A percentile compares a stretch with the other conserved stretches of the same genome.
These are phyloP conservation scores for Philonicus albiceps DNA, from an alignment of 2,888 invertebrate genomes.

Conservation along the genomic window DNA sequence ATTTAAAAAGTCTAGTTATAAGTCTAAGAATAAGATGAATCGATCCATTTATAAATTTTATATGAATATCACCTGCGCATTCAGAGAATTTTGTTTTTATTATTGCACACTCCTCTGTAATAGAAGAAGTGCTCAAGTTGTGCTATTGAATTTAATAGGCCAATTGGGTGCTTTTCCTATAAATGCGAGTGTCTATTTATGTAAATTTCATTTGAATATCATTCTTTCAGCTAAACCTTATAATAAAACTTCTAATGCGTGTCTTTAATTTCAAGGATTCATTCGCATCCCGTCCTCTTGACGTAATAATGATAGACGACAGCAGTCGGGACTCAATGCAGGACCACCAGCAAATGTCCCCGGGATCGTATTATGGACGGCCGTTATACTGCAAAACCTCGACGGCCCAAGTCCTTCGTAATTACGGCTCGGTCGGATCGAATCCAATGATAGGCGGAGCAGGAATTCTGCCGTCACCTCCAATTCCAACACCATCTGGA, in stretches of 20 bases:
- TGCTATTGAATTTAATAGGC: not conserved
- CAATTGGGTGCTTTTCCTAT: not conserved
- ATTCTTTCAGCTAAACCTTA: not conserved
- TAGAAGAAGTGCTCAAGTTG: not conserved
- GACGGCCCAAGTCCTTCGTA: conserved; percentile 54
- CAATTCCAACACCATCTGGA: conserved; percentile 48
- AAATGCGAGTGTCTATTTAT: not conserved
- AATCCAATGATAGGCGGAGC: conserved; percentile 61
- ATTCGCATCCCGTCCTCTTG: conserved; percentile 16
- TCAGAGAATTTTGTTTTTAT: not conserved
- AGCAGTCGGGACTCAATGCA: conserved; percentile 4
- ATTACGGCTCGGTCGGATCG: conserved; percentile 52
- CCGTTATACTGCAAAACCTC: conserved; percentile 36
- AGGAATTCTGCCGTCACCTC: conserved; percentile 56
- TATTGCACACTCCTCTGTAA: not conserved
- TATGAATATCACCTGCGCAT: no score
- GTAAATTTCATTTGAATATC: not conserved
- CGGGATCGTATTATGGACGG: not conserved
- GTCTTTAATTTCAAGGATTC: conserved; percentile 16
- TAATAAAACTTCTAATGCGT: not conserved
- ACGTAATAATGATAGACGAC: conserved; percentile 20
- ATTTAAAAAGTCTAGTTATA: not conserved
- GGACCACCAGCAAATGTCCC: not conserved
- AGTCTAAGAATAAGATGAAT: not conserved
- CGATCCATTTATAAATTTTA: conserved; percentile 34